Base-by-base conservation (phyloP, 2,888 invertebrate species). In the Meghimatium bilineatum region DNA sequence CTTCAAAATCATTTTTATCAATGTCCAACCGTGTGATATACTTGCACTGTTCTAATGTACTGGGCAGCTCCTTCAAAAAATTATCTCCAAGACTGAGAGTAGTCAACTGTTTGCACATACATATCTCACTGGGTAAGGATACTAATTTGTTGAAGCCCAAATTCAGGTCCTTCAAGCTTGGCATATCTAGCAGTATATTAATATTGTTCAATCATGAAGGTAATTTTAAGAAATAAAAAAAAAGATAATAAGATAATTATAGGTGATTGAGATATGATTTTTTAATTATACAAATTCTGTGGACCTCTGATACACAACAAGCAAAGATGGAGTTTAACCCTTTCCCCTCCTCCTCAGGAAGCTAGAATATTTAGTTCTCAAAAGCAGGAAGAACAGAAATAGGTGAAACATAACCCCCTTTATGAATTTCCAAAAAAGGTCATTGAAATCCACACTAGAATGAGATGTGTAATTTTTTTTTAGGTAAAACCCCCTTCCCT, bases 161-260 rank as follows among this genome's bases (percentile, higher is more conserved):
- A 60, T 88, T 88, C 66, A 90, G 85, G 79, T 89, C 89, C 29
- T 87, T 85, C 38, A 91, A 75, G 83, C 88, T 88, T n/a, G 87
- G 86, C 72, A 91, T 88, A n/a, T 29, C 74, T 49, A 52, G 12
- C 20, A 38, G 60, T 72, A 76, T 80, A 79, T 29, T 38, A 66
- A 38, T 36, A n/a, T n/a, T 26, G 36, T 6, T 26, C 17, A 8
- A 49, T 12, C 8, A 66, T 3, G 20, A 20, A 56, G 17, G 23
- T 23, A 14, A 56, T 56, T 56, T 56, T 3, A 56, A 20, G 23
- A 56, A 56, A 56, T 20, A 56, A 56, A 56, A 12, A 56, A 56
- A 20, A 17, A 56, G 20, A 56, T 20, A 56, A 56, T 14, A 12
- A 56, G 20, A 56, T 56, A 14, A 20, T 56, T 20, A 56, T 17